Evolutionary conservation across 2,888 invertebrate genomes (phyloP).

Genomic region (Eilema caniola): DNA sequence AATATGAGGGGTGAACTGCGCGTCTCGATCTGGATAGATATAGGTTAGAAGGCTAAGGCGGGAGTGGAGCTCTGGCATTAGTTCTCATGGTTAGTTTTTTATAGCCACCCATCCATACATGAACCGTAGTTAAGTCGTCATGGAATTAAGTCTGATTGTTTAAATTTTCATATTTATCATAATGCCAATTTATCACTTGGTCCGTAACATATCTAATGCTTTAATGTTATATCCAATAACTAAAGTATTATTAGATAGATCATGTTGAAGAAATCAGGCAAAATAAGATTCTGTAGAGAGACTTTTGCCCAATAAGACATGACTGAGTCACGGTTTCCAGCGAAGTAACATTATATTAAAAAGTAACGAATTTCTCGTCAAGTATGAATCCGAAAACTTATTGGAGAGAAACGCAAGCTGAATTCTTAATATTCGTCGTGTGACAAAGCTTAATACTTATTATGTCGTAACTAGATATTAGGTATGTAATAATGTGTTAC

Average conservation of each 20-base stretch:
- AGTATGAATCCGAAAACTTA: not conserved
- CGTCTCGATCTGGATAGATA: too few species aligned
- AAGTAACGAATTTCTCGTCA: constrained; percentile 3
- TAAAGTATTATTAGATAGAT: not conserved
- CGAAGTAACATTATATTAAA: constrained; percentile 9
- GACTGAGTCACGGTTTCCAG: not conserved
- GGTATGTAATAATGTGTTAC: not conserved
- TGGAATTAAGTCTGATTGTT: too few species aligned
- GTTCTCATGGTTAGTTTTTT: too few species aligned
- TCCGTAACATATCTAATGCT: too few species aligned
- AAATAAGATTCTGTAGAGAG: constrained; percentile 1
- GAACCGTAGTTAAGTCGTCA: too few species aligned
- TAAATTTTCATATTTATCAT: too few species aligned
- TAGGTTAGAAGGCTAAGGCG: too few species aligned
- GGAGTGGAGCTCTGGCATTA: too few species aligned
- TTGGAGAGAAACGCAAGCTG: not conserved
- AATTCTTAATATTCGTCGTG: constrained; percentile 6
- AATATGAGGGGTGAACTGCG: too few species aligned
- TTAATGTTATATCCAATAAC: not conserved
- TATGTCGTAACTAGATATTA: not conserved
- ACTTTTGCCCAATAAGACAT: not conserved
- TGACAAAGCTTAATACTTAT: constrained; percentile 1
- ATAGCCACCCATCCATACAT: too few species aligned
- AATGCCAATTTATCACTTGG: too few species aligned
- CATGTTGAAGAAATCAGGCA: not conserved